phyloP scores from a whole-genome alignment of 2,113 vertebrate species.

The Antechinus flavipes region DNA sequence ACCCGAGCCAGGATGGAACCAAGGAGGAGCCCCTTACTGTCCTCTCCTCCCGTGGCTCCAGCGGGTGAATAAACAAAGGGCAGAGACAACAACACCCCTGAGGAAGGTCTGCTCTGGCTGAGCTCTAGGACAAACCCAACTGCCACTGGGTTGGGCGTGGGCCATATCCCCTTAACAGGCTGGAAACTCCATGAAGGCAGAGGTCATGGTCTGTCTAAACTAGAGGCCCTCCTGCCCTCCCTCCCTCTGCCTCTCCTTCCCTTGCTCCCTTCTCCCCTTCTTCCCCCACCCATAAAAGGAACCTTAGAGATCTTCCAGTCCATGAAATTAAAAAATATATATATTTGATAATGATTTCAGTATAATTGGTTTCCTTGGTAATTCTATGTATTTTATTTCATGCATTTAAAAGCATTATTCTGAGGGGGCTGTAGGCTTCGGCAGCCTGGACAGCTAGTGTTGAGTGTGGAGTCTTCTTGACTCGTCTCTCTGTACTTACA shows the following conservation, averaged over 20 bases:
- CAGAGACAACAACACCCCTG: background rate
- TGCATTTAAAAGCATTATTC: background rate
- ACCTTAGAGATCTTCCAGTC: background rate
- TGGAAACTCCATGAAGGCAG: background rate
- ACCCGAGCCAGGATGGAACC: background rate
- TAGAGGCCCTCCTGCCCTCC: background rate
- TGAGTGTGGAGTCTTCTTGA: background rate
- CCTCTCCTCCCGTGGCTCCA: background rate
- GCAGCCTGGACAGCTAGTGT: background rate
- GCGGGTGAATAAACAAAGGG: background rate
- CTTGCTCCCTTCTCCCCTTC: background rate
- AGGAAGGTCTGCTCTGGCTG: background rate
- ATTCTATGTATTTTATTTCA: background rate
- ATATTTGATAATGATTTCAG: background rate
- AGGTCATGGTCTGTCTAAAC: background rate
- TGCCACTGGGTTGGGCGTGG: background rate
- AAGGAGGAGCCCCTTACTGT: background rate
- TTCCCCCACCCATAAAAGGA: no score
- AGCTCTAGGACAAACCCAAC: background rate
- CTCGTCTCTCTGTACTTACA: background rate
- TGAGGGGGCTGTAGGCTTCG: background rate
- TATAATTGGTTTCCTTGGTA: background rate
- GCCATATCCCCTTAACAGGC: background rate
- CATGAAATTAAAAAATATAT: background rate
- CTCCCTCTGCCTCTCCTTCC: background rate